These are phyloP conservation scores for Alouatta palliata DNA, from an alignment of 2,113 vertebrate species.

Conservation along the genomic window DNA sequence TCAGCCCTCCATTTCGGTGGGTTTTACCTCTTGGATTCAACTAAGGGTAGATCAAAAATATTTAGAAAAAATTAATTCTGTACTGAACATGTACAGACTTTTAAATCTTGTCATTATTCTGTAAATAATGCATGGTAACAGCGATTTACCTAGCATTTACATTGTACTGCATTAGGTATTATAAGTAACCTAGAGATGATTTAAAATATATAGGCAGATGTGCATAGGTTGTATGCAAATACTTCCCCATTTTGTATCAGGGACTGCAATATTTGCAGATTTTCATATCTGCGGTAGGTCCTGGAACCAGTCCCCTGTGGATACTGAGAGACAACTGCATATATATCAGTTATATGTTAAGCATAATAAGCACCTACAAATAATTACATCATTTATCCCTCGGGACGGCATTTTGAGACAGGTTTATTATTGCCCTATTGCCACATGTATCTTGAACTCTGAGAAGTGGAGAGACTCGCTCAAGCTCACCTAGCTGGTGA, in stretches of 20 bases:
- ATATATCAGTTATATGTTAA: not conserved
- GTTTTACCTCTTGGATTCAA: not conserved
- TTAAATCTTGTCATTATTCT: not conserved
- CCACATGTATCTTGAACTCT: not conserved
- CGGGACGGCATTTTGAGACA: not conserved
- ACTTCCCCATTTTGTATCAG: not conserved
- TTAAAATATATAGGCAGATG: not conserved
- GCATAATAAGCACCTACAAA: not conserved
- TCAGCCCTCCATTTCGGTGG: not conserved
- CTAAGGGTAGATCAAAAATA: not conserved
- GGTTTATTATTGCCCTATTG: accelerated
- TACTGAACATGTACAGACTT: not conserved
- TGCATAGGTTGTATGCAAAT: not conserved
- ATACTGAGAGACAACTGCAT: not conserved
- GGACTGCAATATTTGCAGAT: not conserved
- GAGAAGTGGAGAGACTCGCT: not conserved
- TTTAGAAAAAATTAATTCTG: not conserved
- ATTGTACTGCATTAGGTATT: not conserved
- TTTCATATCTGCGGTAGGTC: not conserved
- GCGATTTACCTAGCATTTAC: not conserved
- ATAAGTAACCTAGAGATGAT: not conserved
- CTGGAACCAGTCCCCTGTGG: not conserved
- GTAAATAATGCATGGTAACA: not conserved
- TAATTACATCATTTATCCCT: not conserved
- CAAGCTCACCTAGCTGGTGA: accelerated